Evolutionary conservation across 2,888 invertebrate species (phyloP).

Genomic region (Phaedon cochleariae): DNA sequence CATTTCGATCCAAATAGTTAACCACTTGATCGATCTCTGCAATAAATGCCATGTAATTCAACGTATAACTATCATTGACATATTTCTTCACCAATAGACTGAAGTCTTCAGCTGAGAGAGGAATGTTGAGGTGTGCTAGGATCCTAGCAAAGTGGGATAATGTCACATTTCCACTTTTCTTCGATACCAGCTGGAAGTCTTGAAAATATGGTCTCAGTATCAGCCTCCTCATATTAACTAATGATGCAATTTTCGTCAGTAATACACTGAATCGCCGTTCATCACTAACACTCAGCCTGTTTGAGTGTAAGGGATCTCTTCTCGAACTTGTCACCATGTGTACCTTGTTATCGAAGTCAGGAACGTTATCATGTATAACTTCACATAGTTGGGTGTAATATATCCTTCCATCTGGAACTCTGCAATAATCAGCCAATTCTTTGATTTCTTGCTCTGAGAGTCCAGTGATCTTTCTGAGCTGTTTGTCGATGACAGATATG

Average conservation of each 20-base stretch:
- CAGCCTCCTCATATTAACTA: slow-evolving; percentile 67
- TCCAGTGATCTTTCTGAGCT: slow-evolving; percentile 72
- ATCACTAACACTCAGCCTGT: slow-evolving; percentile 72
- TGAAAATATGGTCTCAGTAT: slow-evolving; percentile 78
- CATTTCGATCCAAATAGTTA: slow-evolving; percentile 66
- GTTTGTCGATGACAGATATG: slow-evolving; percentile 74
- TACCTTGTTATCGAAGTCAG: slow-evolving; percentile 62
- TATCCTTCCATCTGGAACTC: slow-evolving; percentile 79
- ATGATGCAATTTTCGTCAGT: slow-evolving; percentile 76
- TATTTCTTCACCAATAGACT: slow-evolving; percentile 77
- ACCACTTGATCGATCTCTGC: slow-evolving; percentile 73
- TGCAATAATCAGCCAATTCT: slow-evolving; percentile 80
- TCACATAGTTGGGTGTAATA: slow-evolving; percentile 79
- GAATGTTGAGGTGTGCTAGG: slow-evolving; percentile 74
- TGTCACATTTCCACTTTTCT: slow-evolving; percentile 79
- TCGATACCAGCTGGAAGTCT: slow-evolving; percentile 76
- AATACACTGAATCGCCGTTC: slow-evolving; percentile 74
- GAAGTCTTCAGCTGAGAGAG: slow-evolving; percentile 76
- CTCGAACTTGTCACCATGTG: slow-evolving; percentile 67
- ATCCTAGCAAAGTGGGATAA: slow-evolving; percentile 80
- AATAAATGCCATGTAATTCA: slow-evolving; percentile 81
- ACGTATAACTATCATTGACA: slow-evolving; percentile 77
- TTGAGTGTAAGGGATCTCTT: slow-evolving; percentile 76
- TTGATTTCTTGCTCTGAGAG: slow-evolving; percentile 76
- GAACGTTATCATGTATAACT: slow-evolving; percentile 73